phyloP scores from a whole-genome alignment of 1,140 invertebrate species.

The Teleopsis dalmanni region DNA sequence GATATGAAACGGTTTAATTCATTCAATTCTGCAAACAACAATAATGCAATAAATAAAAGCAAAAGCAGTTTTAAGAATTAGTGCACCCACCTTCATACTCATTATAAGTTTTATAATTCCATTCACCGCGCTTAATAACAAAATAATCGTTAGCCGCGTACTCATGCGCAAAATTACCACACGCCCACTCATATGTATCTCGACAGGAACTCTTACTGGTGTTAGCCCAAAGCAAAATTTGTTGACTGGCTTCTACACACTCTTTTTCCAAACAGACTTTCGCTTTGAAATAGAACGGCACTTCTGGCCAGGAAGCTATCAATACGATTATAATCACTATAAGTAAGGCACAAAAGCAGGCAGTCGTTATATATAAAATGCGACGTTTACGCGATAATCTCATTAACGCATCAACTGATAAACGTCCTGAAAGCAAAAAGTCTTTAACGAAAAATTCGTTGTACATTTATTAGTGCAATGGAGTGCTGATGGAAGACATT shows the following conservation, averaged over 20 bases:
- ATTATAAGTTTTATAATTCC: slow-evolving; percentile 41
- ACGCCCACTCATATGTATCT: slow-evolving; percentile 41
- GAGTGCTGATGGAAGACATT: too few relatives aligned
- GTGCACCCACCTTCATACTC: slow-evolving; percentile 40
- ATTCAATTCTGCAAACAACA: slow-evolving; percentile 25
- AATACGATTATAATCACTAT: slow-evolving; percentile 36
- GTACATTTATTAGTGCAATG: too few relatives aligned
- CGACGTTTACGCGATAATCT: slow-evolving; percentile 33
- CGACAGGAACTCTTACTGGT: slow-evolving; percentile 34
- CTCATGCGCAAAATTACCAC: slow-evolving; percentile 36
- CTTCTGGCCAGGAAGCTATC: slow-evolving; percentile 41
- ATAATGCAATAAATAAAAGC: background rate
- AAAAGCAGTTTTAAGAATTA: background rate
- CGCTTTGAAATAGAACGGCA: slow-evolving; percentile 37
- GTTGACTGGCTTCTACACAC: slow-evolving; percentile 36
- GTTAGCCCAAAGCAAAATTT: slow-evolving; percentile 39
- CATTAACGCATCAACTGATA: slow-evolving; percentile 37
- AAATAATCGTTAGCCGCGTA: slow-evolving; percentile 34
- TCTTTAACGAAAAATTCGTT: too few relatives aligned
- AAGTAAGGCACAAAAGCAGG: slow-evolving; percentile 35
- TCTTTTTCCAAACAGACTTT: slow-evolving; percentile 38
- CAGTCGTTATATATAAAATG: slow-evolving; percentile 34
- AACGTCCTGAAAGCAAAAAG: slow-evolving; percentile 40
- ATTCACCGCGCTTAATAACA: slow-evolving; percentile 41
- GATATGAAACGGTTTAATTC: slow-evolving; percentile 43